Evolutionary conservation across 2,113 vertebrate genomes (phyloP), one percentile per base, ranked within the genome.

Genomic region (Aleadryas rufinucha): DNA sequence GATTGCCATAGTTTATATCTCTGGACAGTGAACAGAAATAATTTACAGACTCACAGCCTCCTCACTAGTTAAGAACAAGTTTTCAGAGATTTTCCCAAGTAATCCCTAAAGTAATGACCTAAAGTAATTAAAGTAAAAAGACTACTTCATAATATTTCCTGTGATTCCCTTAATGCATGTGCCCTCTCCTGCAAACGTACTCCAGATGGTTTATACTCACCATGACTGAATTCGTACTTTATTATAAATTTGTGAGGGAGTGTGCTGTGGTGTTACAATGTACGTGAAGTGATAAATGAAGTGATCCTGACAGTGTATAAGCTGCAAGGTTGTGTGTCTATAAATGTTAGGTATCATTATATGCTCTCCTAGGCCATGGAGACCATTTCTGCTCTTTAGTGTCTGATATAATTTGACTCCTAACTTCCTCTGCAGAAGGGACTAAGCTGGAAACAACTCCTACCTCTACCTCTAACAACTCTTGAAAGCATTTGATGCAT

Each of bases 401-500:
- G 30, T 56, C 61, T 75, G 63, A 53, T 60, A 83, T 39, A 87
- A 85, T 94, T 78, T 85, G 74, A 61, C 49, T 89, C 52, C 19
- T 92, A 57, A 95, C 95, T 96, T 97, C 30, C 39, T 84, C 68
- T 27, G 21, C 63, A 90, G 87, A 69, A 90, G 19, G 33, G 53
- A 91, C 76, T 87, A 90, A 86, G 66, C 54, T 84, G 69, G 53
- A 81, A 57, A 37, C 28, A 71, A 63, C 42, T 86, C 42, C 75
- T 88, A 83, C 74, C 64, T 87, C 42, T 84, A 89, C 31, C 63
- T 92, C 84, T 87, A 93, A 70, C 60, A 92, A 56, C 77, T 78
- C 74, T 87, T 69, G 60, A 45, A 94, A 89, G 44, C 35, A 56
- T 72, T 95, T 94, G 64, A 91, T 94, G 71, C 78, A 82, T 37